Conservation (phyloP, 1,140 invertebrate species). For the Schlechtendalia chinensis region DNA sequence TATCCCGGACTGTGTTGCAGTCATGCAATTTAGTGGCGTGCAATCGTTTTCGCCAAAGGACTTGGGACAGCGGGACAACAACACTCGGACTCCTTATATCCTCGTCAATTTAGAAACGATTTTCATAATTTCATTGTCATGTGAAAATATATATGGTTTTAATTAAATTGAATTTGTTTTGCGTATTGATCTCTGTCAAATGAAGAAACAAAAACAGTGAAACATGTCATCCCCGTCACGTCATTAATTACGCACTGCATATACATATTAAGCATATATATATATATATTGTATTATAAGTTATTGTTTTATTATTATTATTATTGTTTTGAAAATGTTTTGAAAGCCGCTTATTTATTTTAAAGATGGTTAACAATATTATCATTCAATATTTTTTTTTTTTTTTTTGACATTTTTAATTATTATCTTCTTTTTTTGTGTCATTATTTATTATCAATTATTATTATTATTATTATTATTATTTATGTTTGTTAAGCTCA, state of each 20-base stretch:
- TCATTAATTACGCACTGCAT: slow-evolving; percentile 21
- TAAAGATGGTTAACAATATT: too few relatives aligned
- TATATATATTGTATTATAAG: slow-evolving; percentile 2
- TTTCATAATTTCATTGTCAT: background rate
- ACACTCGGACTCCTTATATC: slow-evolving; percentile 20
- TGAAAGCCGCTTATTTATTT: background rate
- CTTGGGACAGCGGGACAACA: background rate
- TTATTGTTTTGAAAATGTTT: slow-evolving; percentile 17
- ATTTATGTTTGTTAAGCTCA: slow-evolving; percentile 40
- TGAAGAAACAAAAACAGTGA: background rate
- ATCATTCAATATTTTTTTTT: too few relatives aligned
- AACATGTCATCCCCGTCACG: background rate
- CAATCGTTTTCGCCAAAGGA: background rate
- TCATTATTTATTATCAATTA: slow-evolving; percentile 14
- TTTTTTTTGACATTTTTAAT: slow-evolving; percentile 11
- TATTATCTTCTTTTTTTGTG: slow-evolving; percentile 14
- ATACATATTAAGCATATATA: background rate
- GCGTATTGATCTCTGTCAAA: slow-evolving; percentile 29
- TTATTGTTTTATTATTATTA: slow-evolving; percentile 24
- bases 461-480: slow-evolving; percentile 23
- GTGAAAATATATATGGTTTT: background rate
- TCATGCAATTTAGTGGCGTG: too few relatives aligned
- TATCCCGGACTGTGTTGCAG: too few relatives aligned
- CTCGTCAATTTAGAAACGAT: slow-evolving; percentile 35
- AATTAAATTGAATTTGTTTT: slow-evolving; percentile 1